Conservation (phyloP, 2,888 invertebrate genomes). For the Tribolium freemani region DNA sequence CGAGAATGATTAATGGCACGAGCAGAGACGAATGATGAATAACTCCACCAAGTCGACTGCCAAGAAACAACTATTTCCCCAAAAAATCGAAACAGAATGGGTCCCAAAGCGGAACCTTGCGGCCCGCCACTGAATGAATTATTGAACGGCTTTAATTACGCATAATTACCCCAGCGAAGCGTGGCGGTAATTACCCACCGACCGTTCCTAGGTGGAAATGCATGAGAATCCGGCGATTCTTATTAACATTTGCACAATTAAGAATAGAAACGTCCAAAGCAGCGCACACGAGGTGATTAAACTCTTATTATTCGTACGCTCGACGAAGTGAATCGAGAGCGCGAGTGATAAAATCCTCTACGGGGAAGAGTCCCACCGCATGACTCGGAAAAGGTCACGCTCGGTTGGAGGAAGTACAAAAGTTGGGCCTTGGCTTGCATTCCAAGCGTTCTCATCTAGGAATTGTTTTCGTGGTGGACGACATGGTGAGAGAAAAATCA, state of each 20-base stretch:
- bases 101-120: background rate
- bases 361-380: conserved; percentile 15
- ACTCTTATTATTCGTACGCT: conserved; percentile 25
- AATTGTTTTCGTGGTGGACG: conserved; percentile 37
- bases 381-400: conserved; percentile 39
- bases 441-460: conserved; percentile 31
- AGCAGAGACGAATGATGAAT: background rate
- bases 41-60: background rate
- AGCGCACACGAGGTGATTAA: conserved; percentile 18
- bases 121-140: conserved; percentile 24
- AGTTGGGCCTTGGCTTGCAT: conserved; percentile 28
- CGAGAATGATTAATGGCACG: conserved; percentile 15
- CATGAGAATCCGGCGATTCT: conserved; percentile 11
- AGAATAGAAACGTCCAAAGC: background rate
- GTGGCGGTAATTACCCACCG: conserved; percentile 27
- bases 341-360: background rate
- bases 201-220: conserved; percentile 21
- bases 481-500: conserved; percentile 29
- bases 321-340: conserved; percentile 14
- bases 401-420: conserved; percentile 29
- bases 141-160: conserved; percentile 40
- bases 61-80: background rate
- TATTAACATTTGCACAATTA: conserved; percentile 14
- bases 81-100: background rate
- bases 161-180: conserved; percentile 40